Percentiles rank a stretch among this genome's conserved stretches.
Evolutionary conservation across 2,888 invertebrate species (phyloP).

Genomic region (Teinopalpus imperialis): DNA sequence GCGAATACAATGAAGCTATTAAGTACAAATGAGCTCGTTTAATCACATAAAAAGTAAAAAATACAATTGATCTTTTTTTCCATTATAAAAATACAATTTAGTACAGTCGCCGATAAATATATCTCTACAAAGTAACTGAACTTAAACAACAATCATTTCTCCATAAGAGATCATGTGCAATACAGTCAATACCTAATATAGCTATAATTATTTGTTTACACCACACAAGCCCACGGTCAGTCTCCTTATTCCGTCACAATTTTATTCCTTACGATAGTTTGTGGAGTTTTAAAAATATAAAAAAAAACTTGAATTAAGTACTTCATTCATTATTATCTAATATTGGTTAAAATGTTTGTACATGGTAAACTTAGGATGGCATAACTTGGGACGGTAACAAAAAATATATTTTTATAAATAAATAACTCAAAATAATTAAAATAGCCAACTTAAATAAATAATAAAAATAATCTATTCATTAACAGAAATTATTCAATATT

Average conservation of each 20-base stretch:
- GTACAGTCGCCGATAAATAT: constrained; percentile 4
- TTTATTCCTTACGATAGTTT: not conserved
- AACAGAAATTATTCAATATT: too few relatives aligned
- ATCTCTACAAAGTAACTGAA: constrained; percentile 1
- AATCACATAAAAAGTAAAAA: constrained; percentile 3
- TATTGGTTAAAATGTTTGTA: constrained; percentile 6
- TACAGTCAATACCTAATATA: too few relatives aligned
- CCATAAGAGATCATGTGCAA: constrained; percentile 1
- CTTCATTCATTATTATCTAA: constrained; percentile 2
- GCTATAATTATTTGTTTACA: too few relatives aligned
- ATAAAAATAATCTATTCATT: constrained; percentile 16
- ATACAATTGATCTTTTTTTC: not conserved
- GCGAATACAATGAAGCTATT: too few relatives aligned
- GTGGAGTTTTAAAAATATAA: not conserved
- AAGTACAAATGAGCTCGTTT: too few relatives aligned
- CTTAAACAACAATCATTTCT: not conserved
- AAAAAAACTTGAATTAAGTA: constrained; percentile 19
- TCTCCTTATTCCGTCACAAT: not conserved
- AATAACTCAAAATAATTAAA: constrained; percentile 6
- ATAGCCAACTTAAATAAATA: constrained; percentile 12
- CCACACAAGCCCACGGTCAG: not conserved
- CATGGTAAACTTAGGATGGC: not conserved
- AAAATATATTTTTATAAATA: constrained; percentile 7
- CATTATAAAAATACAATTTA: constrained; percentile 21
- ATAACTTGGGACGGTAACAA: constrained; percentile 16